These are phyloP conservation scores for Porites lutea DNA, from an alignment of 64 coral and sea anemone genomes.

Conservation along the genomic window DNA sequence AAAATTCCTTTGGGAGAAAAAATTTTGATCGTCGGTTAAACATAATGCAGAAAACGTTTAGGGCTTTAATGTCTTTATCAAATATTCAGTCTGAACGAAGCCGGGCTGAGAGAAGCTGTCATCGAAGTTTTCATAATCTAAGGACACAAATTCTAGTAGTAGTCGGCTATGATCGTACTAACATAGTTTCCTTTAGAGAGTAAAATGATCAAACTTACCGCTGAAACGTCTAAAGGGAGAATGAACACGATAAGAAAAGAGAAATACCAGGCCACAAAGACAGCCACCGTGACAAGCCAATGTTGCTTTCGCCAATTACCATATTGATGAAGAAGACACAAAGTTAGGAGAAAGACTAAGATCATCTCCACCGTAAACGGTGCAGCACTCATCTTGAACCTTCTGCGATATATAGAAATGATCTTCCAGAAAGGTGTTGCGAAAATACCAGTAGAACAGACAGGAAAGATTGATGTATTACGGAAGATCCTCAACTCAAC, in stretches of 20 bases:
- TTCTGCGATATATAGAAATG: background rate
- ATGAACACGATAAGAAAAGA: conserved; percentile 96
- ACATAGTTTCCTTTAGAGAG: background rate
- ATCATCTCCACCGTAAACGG: conserved; percentile 95
- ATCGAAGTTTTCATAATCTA: background rate
- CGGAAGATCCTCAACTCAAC: background rate
- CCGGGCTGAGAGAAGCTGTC: background rate
- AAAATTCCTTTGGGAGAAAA: too few relatives aligned
- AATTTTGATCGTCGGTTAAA: too few relatives aligned
- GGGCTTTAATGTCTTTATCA: too few relatives aligned
- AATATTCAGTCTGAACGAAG: too few relatives aligned
- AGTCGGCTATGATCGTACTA: too few relatives aligned
- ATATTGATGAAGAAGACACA: conserved; percentile 98
- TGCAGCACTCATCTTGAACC: conserved; percentile 70
- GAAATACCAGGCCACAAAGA: conserved; percentile 98
- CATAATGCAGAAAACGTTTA: too few relatives aligned
- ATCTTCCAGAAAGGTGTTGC: background rate
- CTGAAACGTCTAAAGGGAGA: conserved; percentile 96
- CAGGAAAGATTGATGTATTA: background rate
- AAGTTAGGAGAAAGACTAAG: conserved; percentile 83
- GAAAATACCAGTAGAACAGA: background rate
- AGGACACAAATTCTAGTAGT: background rate
- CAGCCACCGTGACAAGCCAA: conserved; percentile 91
- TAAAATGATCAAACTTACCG: conserved; percentile 78
- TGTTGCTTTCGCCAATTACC: conserved; percentile 99